Evolutionary conservation across 2,113 vertebrate species (phyloP).

Genomic region (Gopherus evgoodei): DNA sequence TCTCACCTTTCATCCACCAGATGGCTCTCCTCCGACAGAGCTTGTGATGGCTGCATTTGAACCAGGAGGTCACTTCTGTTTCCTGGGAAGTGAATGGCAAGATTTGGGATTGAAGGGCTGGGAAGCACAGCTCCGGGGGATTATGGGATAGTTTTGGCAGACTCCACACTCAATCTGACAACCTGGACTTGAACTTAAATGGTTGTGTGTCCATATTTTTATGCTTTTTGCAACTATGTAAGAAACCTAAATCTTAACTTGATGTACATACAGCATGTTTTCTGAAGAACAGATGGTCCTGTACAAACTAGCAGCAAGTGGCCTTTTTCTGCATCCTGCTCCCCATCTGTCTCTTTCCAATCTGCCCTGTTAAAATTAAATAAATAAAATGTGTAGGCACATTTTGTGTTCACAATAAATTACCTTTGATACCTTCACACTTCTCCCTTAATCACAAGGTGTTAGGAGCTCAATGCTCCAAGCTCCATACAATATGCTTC

Average conservation of each 20-base stretch:
- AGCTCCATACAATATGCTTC: not conserved
- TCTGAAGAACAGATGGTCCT: not conserved
- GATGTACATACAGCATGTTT: not conserved
- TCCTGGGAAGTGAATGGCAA: not conserved
- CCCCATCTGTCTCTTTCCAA: not conserved
- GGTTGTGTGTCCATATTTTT: not conserved
- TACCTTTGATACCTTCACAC: not conserved
- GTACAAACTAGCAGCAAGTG: not conserved
- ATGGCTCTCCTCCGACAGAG: not conserved
- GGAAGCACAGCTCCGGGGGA: not conserved
- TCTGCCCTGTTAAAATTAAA: not conserved
- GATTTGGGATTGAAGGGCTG: not conserved
- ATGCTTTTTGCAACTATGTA: not conserved
- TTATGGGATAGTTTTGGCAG: not conserved
- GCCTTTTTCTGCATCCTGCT: not conserved
- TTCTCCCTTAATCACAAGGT: not conserved
- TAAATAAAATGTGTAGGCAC: not conserved
- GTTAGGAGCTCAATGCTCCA: not conserved
- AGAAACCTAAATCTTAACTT: not conserved
- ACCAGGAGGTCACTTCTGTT: not conserved
- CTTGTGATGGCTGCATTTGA: not conserved
- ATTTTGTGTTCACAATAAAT: not conserved
- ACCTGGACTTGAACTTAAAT: not conserved
- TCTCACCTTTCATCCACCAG: too few relatives aligned
- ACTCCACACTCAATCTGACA: not conserved